Evolutionary conservation across 1,140 invertebrate genomes (phyloP).

Genomic region (Reticulitermes speratus): DNA sequence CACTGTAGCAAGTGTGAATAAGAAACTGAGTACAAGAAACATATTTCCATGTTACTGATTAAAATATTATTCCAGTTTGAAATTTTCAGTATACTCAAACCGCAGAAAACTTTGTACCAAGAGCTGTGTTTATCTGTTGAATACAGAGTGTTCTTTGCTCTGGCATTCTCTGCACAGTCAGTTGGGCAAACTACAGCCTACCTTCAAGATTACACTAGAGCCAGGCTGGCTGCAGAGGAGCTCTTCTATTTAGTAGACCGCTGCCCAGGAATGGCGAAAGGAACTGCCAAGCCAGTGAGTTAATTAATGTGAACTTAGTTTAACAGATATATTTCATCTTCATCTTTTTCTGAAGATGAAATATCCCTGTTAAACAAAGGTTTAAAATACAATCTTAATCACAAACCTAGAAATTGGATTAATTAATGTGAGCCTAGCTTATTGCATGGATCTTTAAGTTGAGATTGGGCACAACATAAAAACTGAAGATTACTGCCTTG

Average conservation of each 20-base stretch:
- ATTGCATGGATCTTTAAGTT: too few relatives aligned
- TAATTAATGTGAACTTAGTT: not conserved
- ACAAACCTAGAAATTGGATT: too few relatives aligned
- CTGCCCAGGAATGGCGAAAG: constrained; percentile 51
- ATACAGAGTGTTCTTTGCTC: constrained; percentile 50
- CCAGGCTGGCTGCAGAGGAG: constrained; percentile 55
- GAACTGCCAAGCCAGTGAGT: constrained; percentile 40
- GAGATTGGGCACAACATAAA: too few relatives aligned
- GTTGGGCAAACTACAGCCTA: constrained; percentile 54
- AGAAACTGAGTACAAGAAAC: not conserved
- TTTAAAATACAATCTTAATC: too few relatives aligned
- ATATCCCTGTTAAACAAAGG: too few relatives aligned
- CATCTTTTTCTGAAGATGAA: too few relatives aligned
- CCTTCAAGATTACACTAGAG: constrained; percentile 62
- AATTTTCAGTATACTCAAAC: too few relatives aligned
- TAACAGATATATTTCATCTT: too few relatives aligned
- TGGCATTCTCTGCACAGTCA: constrained; percentile 49
- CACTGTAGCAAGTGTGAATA: not conserved
- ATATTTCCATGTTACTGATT: not conserved
- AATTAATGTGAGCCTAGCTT: too few relatives aligned
- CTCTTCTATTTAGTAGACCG: constrained; percentile 54
- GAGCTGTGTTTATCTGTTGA: not conserved
- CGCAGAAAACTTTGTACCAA: too few relatives aligned
- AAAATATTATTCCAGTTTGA: not conserved
- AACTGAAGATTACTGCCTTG: too few relatives aligned